phyloP scores from a whole-genome alignment of 2,888 invertebrate species.

The Folsomia manolachei region DNA sequence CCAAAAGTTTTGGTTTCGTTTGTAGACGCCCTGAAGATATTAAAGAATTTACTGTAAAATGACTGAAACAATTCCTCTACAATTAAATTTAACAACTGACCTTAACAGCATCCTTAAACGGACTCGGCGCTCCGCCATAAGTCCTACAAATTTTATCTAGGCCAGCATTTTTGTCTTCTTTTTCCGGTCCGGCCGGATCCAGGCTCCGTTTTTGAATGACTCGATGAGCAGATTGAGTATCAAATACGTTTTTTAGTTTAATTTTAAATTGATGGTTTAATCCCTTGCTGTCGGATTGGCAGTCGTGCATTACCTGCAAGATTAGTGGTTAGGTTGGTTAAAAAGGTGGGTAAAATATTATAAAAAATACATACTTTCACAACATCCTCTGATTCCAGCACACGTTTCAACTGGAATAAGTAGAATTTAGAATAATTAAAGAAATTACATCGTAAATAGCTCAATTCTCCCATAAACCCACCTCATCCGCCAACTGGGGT shows the following conservation, averaged over 20 bases:
- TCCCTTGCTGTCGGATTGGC: neutral
- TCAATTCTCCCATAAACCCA: neutral
- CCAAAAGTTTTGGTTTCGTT: conserved; percentile 78
- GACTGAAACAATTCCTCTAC: neutral
- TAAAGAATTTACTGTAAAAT: neutral
- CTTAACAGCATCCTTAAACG: conserved; percentile 5
- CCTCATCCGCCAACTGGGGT: neutral
- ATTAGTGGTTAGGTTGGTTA: neutral
- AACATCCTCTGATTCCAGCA: neutral
- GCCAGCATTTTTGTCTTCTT: neutral
- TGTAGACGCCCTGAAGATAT: conserved; percentile 78
- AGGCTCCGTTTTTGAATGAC: neutral
- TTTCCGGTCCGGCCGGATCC: neutral
- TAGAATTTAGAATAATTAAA: too few relatives aligned
- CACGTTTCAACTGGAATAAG: neutral
- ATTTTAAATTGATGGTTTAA: neutral
- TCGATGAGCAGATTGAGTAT: neutral
- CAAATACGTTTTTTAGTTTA: neutral
- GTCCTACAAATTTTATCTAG: conserved; percentile 3
- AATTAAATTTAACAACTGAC: too few relatives aligned
- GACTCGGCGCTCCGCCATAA: neutral
- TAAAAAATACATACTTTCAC: conserved; percentile 9
- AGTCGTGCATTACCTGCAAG: conserved; percentile 5
- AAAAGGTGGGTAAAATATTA: neutral
- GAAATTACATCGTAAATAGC: too few relatives aligned